Percentiles rank a stretch among this genome's conserved stretches.
Conservation (phyloP, 2,113 vertebrate genomes). For the cat (Felis catus) region F.catus_Fca126_mat1.0 CM031423.1:61290501-61291000, state of each 20-base stretch:
- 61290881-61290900: conserved; percentile 72
- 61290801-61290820: conserved; percentile 67
- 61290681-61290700: conserved; percentile 67
- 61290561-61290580: conserved; percentile 39
- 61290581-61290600: conserved; percentile 71
- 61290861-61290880: conserved; percentile 85
- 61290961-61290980: background rate
- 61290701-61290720: background rate
- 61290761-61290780: conserved; percentile 79
- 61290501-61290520: conserved; percentile 75
- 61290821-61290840: conserved; percentile 77
- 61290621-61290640: conserved; percentile 75
- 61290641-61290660: conserved; percentile 79
- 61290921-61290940: conserved; percentile 49
- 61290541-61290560: conserved; percentile 40
- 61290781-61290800: conserved; percentile 80
- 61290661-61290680: conserved; percentile 60
- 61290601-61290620: conserved; percentile 36
- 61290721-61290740: conserved; percentile 79
- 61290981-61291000: conserved; percentile 35
- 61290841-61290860: conserved; percentile 81
- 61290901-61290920: conserved; percentile 68
- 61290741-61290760: conserved; percentile 83
- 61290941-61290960: conserved; percentile 30
- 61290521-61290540: background rate